Conservation (phyloP, 2,113 vertebrate genomes). For the Pampusana beccarii region DNA sequence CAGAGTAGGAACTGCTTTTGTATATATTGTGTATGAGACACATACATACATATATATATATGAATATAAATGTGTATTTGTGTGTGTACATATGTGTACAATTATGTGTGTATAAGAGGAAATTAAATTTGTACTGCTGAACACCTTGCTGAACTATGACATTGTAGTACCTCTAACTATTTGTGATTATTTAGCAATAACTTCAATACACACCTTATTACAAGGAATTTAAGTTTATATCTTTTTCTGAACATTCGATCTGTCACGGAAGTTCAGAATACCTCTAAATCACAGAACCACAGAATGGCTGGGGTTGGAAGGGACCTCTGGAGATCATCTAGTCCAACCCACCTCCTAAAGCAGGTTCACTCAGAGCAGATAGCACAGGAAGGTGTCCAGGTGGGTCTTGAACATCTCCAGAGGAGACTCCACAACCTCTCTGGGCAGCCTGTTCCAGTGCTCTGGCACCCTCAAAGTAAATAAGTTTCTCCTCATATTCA, state of each 20-base stretch:
- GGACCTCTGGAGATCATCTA: no score
- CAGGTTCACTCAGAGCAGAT: no score
- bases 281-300: background rate
- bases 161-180: background rate
- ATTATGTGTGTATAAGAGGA: background rate
- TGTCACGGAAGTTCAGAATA: background rate
- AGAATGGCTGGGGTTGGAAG: no score
- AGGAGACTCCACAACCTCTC: no score
- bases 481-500: no score
- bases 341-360: no score
- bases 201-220: background rate
- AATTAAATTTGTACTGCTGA: background rate
- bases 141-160: background rate
- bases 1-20: background rate
- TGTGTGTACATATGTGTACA: background rate
- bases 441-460: no score
- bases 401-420: no score
- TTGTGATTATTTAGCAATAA: background rate
- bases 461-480: no score
- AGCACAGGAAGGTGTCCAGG: no score
- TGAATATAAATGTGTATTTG: background rate
- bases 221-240: background rate
- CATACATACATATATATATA: background rate
- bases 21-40: background rate
- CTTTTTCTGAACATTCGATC: background rate